Percentiles rank a stretch among this genome's conserved stretches.
Evolutionary conservation across 2,113 vertebrate species (phyloP).

Genomic region (Catagonus wagneri): DNA sequence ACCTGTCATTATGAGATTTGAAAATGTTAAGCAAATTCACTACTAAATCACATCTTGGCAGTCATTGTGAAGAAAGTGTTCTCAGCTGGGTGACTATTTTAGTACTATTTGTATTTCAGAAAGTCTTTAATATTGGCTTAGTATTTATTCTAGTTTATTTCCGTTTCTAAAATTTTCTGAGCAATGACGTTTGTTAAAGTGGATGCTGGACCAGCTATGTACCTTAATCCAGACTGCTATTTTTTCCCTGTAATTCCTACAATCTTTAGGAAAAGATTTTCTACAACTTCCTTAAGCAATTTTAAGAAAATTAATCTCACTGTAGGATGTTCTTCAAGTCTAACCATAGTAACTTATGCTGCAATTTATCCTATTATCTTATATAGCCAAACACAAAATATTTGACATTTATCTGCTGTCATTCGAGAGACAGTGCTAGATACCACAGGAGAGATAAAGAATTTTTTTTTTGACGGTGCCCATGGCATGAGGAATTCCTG

Average conservation of each 20-base stretch:
- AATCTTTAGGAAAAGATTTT: conserved; percentile 34
- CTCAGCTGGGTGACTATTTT: conserved; percentile 59
- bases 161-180: conserved; percentile 55
- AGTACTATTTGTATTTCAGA: conserved; percentile 37
- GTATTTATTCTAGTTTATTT: conserved; percentile 60
- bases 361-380: conserved; percentile 41
- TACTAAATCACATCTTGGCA: conserved; percentile 51
- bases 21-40: conserved; percentile 64
- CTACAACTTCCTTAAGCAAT: background rate
- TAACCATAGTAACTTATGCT: background rate
- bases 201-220: background rate
- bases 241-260: background rate
- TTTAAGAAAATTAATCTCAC: conserved; percentile 40
- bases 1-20: conserved; percentile 66
- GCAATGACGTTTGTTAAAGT: background rate
- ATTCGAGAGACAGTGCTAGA: background rate
- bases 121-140: conserved; percentile 24
- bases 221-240: conserved; percentile 19
- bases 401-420: conserved; percentile 37
- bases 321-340: background rate
- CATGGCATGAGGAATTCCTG: too few species aligned
- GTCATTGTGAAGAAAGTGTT: conserved; percentile 53
- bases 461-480: too few species aligned
- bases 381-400: conserved; percentile 5
- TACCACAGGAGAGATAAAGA: background rate